phyloP scores from a whole-genome alignment of 2,888 invertebrate genomes.

The Ichneumoninae sp. region DNA sequence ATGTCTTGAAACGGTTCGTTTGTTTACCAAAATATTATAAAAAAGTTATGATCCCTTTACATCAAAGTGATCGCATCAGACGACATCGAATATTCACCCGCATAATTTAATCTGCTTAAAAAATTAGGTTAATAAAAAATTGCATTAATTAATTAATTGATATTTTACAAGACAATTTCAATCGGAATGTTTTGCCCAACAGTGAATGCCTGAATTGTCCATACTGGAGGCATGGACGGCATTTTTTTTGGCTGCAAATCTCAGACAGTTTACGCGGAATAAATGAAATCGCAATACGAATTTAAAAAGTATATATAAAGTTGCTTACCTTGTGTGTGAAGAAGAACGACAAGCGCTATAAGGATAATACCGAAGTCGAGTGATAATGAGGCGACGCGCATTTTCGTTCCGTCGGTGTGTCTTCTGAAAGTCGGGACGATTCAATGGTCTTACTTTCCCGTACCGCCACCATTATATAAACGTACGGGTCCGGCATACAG shows the following conservation, averaged over 20 bases:
- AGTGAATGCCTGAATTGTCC: too few species aligned
- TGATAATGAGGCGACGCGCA: constrained; percentile 68
- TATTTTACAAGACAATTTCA: not conserved
- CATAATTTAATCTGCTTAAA: not conserved
- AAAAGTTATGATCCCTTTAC: too few species aligned
- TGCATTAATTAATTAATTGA: not conserved
- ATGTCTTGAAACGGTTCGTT: not conserved
- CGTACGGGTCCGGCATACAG: constrained; percentile 67
- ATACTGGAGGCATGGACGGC: too few species aligned
- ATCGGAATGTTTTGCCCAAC: too few species aligned
- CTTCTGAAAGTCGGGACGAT: constrained; percentile 77
- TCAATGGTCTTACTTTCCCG: constrained; percentile 79
- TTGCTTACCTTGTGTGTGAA: constrained; percentile 70
- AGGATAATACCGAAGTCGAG: constrained; percentile 64
- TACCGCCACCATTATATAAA: constrained; percentile 77
- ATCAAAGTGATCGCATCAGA: not conserved
- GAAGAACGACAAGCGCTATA: constrained; percentile 66
- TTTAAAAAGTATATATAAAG: not conserved
- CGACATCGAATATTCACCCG: not conserved
- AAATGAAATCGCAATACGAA: not conserved
- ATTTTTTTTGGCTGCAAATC: too few species aligned
- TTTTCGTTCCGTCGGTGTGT: constrained; percentile 66
- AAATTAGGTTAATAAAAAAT: not conserved
- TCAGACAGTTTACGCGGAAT: not conserved
- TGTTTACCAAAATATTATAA: not conserved